phyloP scores from a whole-genome alignment of 2,797 vertebrate genomes.

The Chiropotes sagulatus region DNA sequence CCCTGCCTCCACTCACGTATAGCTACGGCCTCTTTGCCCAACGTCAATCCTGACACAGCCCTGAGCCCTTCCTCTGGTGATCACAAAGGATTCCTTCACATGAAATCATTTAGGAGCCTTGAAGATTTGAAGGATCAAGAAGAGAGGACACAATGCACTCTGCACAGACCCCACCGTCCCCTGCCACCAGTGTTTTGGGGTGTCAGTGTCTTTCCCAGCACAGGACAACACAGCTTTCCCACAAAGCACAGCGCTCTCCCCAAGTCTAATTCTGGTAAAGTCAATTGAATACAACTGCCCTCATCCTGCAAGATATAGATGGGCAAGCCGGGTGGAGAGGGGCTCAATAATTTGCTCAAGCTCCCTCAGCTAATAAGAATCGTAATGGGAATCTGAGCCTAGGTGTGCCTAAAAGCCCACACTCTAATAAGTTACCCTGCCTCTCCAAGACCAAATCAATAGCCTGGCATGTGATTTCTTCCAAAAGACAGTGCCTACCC shows the following conservation, averaged over 20 bases:
- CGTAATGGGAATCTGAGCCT: neutral
- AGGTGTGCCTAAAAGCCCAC: neutral
- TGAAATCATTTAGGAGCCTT: neutral
- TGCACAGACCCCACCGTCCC: neutral
- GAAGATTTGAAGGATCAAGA: neutral
- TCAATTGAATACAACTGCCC: neutral
- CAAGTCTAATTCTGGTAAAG: neutral
- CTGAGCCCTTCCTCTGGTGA: neutral
- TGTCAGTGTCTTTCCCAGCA: neutral
- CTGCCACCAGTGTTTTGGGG: too few species aligned
- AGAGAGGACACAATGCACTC: fast-evolving
- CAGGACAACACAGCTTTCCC: too few species aligned
- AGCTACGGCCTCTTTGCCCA: neutral
- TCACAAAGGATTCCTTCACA: neutral
- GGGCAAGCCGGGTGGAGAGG: fast-evolving
- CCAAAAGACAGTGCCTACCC: neutral
- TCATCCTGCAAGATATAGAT: fast-evolving
- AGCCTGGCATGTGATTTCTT: neutral
- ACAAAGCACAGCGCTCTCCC: neutral
- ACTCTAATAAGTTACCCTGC: neutral
- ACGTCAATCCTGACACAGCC: neutral
- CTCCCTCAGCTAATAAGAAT: neutral
- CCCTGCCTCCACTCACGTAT: fast-evolving
- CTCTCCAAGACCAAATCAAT: neutral
- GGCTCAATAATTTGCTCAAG: neutral